A percentile compares a stretch with the other conserved stretches of the same genome.
Evolutionary conservation across 1,140 invertebrate genomes (phyloP).

Genomic region (Cyclina sinensis): DNA sequence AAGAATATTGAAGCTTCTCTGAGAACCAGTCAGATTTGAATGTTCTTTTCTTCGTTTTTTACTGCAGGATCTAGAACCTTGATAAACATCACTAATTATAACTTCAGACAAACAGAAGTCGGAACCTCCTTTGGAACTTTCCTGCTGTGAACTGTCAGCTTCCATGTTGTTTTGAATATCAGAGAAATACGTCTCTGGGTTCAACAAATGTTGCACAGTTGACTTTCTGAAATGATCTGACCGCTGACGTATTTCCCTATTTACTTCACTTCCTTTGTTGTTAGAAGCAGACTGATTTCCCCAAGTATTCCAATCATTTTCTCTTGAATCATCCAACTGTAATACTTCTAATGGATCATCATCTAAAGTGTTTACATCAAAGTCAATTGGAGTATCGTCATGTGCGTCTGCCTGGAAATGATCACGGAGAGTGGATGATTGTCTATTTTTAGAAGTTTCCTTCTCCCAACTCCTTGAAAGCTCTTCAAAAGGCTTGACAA

Average conservation of each 20-base stretch:
- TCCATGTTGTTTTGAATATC: slow-evolving; percentile 1
- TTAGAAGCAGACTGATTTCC: not conserved
- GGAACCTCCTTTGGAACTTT: too few species aligned
- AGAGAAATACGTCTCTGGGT: not conserved
- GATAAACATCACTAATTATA: not conserved
- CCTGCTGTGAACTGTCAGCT: not conserved
- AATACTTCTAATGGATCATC: not conserved
- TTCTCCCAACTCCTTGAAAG: not conserved
- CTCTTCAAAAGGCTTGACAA: not conserved
- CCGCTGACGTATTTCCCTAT: not conserved
- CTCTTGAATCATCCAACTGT: not conserved
- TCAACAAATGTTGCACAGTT: not conserved
- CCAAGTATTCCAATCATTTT: not conserved
- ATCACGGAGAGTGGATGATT: not conserved
- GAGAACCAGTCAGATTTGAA: not conserved
- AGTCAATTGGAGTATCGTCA: not conserved
- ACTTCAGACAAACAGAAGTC: not conserved
- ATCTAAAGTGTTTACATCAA: slow-evolving; percentile 8
- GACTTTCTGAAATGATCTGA: not conserved
- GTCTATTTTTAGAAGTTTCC: too few species aligned
- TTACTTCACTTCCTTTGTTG: not conserved
- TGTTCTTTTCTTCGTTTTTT: not conserved
- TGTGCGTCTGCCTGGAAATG: not conserved
- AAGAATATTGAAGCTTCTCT: not conserved
- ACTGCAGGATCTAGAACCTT: not conserved